These are phyloP conservation scores for Rhynchophorus ferrugineus DNA, from an alignment of 1,140 invertebrate genomes.

Conservation along the genomic window DNA sequence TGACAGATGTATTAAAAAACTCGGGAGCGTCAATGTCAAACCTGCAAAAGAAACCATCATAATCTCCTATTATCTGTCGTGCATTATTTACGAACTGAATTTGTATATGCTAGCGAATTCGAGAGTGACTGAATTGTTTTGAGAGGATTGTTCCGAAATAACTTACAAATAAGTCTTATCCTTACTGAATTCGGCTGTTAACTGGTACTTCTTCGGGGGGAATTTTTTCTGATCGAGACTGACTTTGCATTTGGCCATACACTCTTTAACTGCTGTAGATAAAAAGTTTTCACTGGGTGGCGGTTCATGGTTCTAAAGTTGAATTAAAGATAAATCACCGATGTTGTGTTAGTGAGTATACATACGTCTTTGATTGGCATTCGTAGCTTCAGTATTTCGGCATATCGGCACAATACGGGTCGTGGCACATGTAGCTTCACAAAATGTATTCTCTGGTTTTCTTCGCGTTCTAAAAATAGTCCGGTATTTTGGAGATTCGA, in stretches of 20 bases:
- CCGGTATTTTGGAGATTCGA: conserved; percentile 52
- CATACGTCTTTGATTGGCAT: conserved; percentile 75
- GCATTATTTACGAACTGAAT: no score
- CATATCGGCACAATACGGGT: conserved; percentile 72
- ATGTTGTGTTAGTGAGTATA: background rate
- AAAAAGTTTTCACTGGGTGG: conserved; percentile 26
- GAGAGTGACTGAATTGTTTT: no score
- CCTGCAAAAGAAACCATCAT: conserved; percentile 48
- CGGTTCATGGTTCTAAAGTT: conserved; percentile 21
- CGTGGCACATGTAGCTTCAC: conserved; percentile 72
- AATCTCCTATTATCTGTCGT: no score
- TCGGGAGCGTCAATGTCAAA: conserved; percentile 63
- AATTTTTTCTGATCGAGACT: conserved; percentile 48
- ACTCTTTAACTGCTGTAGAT: conserved; percentile 20
- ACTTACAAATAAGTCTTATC: conserved; percentile 68
- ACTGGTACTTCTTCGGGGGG: conserved; percentile 45
- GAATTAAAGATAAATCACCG: background rate
- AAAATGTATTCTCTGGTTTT: conserved; percentile 53
- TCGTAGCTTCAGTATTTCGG: conserved; percentile 80
- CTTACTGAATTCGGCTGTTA: conserved; percentile 59
- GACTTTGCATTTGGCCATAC: conserved; percentile 33
- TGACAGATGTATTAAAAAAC: conserved; percentile 66
- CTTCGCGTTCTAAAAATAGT: conserved; percentile 53
- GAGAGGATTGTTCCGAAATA: no score
- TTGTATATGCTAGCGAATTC: no score